Evolutionary conservation across 2,888 invertebrate species (phyloP).

Genomic region (Eugnorisma glareosa): DNA sequence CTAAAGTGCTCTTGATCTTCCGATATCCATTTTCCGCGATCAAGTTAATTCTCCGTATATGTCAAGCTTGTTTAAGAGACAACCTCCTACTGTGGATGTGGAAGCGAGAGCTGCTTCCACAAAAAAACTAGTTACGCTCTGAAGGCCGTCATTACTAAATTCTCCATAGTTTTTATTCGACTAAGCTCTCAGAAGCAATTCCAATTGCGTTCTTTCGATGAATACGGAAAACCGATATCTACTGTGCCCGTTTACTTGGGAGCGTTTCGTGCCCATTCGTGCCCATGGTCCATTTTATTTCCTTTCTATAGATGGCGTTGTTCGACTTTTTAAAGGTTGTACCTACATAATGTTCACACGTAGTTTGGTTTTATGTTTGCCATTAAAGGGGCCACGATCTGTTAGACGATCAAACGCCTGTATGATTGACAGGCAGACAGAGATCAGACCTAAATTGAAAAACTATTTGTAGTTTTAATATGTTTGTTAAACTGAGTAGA

Average conservation of each 20-base stretch:
- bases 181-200: slow-evolving; percentile 78
- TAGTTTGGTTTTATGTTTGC: slow-evolving; percentile 35
- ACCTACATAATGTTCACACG: slow-evolving; percentile 33
- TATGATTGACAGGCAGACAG: slow-evolving; percentile 28
- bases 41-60: slow-evolving; percentile 70
- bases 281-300: slow-evolving; percentile 51
- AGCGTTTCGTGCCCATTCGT: slow-evolving; percentile 40
- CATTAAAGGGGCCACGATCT: slow-evolving; percentile 32
- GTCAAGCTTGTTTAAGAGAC: slow-evolving; percentile 76
- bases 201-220: slow-evolving; percentile 70
- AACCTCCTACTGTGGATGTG: slow-evolving; percentile 73
- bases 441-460: slow-evolving; percentile 38
- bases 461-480: slow-evolving; percentile 26
- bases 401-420: slow-evolving; percentile 24
- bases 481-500: slow-evolving; percentile 10
- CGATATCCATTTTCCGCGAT: slow-evolving; percentile 55
- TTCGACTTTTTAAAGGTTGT: slow-evolving; percentile 53
- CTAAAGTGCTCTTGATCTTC: slow-evolving; percentile 52
- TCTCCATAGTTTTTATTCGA: slow-evolving; percentile 80
- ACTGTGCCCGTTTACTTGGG: slow-evolving; percentile 38
- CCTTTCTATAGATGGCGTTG: slow-evolving; percentile 38
- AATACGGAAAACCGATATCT: slow-evolving; percentile 65
- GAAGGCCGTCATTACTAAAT: slow-evolving; percentile 86
- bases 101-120: slow-evolving; percentile 75
- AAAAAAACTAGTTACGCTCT: slow-evolving; percentile 83